Conservation (phyloP, 1,140 invertebrate species). For the Adoxophyes honmai region DNA sequence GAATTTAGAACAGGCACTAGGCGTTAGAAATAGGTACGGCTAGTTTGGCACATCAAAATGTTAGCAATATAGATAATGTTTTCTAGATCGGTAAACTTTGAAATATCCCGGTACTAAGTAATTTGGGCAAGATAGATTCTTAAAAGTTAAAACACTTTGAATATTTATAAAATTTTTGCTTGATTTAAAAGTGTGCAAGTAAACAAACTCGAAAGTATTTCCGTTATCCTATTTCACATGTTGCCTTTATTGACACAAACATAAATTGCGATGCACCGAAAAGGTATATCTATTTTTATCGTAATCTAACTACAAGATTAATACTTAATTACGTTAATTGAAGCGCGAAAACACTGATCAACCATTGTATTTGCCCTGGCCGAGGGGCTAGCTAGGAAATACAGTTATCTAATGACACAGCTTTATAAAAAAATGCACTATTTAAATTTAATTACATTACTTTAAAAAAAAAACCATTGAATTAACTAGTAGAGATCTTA, state of each 20-base stretch:
- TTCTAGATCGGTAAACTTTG: conserved; percentile 21
- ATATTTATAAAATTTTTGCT: too few relatives aligned
- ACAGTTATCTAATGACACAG: conserved; percentile 35
- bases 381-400: conserved; percentile 9
- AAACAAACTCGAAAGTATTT: too few relatives aligned
- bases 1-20: too few relatives aligned
- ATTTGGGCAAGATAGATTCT: conserved; percentile 8
- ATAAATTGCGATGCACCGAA: too few relatives aligned
- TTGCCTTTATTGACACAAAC: too few relatives aligned
- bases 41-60: conserved; percentile 26
- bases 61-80: conserved; percentile 31
- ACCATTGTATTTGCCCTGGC: not conserved
- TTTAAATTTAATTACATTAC: conserved; percentile 26
- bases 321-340: conserved; percentile 11
- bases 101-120: conserved; percentile 17
- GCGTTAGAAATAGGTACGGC: too few relatives aligned
- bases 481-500: conserved; percentile 63
- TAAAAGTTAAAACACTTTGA: too few relatives aligned
- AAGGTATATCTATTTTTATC: not conserved
- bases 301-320: conserved; percentile 7
- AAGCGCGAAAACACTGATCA: conserved; percentile 9
- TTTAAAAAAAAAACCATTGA: conserved; percentile 45
- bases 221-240: too few relatives aligned
- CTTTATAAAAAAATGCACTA: conserved; percentile 46
- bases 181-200: too few relatives aligned